phyloP scores from a whole-genome alignment of 2,113 vertebrate genomes.

The Mixornis gularis region DNA sequence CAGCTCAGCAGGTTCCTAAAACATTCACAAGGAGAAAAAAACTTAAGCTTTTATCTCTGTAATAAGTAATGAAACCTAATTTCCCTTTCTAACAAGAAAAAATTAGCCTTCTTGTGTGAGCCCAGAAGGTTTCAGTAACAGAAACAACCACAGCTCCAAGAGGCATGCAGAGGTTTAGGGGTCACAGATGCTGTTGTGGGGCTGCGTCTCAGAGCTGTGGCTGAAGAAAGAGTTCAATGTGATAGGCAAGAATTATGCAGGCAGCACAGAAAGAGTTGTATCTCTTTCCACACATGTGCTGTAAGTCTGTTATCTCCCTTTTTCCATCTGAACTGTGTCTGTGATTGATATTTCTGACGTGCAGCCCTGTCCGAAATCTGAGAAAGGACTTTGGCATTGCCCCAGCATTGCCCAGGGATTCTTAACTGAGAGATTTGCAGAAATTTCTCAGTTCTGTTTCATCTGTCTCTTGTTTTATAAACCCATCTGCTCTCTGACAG shows the following conservation, averaged over 20 bases:
- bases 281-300: background rate
- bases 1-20: conserved; percentile 40
- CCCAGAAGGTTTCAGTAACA: background rate
- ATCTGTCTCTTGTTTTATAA: background rate
- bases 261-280: background rate
- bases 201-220: background rate
- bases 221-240: background rate
- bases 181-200: background rate
- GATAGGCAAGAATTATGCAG: background rate
- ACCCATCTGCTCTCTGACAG: background rate
- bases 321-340: background rate
- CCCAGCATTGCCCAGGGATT: background rate
- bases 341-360: background rate
- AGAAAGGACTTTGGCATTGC: background rate
- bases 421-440: background rate
- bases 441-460: background rate
- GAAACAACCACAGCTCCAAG: background rate
- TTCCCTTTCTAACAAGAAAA: background rate
- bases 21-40: conserved; percentile 6
- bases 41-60: conserved; percentile 14
- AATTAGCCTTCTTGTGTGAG: background rate
- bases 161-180: background rate
- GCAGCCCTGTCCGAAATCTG: background rate
- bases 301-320: background rate
- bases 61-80: conserved; percentile 16